These are phyloP conservation scores for Pyrochroa serraticornis DNA, from an alignment of 2,888 invertebrate genomes.

Conservation along the genomic window DNA sequence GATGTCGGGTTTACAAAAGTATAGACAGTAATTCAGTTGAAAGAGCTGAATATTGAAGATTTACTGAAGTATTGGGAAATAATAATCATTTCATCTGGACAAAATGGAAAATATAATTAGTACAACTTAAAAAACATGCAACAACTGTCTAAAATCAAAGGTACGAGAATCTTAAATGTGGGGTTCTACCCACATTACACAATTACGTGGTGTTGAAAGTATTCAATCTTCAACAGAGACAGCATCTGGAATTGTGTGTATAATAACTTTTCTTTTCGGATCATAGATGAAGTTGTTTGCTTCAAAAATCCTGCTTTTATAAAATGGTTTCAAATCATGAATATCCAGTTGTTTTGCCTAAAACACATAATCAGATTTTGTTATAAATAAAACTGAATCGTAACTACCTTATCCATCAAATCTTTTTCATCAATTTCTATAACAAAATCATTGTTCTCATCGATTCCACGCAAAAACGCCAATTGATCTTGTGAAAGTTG, in stretches of 20 bases:
- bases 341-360: slow-evolving; percentile 92
- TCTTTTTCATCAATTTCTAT: slow-evolving; percentile 89
- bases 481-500: slow-evolving; percentile 92
- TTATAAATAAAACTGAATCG: slow-evolving; percentile 2
- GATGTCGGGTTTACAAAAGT: no score
- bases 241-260: slow-evolving; percentile 76
- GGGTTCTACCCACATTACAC: background rate
- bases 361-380: slow-evolving; percentile 30
- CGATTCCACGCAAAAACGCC: slow-evolving; percentile 77
- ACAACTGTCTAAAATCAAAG: no score
- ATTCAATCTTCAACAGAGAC: slow-evolving; percentile 39
- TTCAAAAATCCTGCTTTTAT: slow-evolving; percentile 87
- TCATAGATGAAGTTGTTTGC: slow-evolving; percentile 89
- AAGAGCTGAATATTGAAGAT: no score
- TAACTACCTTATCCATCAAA: slow-evolving; percentile 66
- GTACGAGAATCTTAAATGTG: no score
- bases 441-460: slow-evolving; percentile 63
- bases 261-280: slow-evolving; percentile 79
- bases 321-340: slow-evolving; percentile 86
- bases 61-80: no score
- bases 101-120: no score
- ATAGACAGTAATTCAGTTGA: no score
- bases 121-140: no score
- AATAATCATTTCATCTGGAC: no score
- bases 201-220: no score